These are phyloP conservation scores for Hippocampus guttulatus DNA, from an alignment of 2,113 vertebrate species.

Conservation along the genomic window DNA sequence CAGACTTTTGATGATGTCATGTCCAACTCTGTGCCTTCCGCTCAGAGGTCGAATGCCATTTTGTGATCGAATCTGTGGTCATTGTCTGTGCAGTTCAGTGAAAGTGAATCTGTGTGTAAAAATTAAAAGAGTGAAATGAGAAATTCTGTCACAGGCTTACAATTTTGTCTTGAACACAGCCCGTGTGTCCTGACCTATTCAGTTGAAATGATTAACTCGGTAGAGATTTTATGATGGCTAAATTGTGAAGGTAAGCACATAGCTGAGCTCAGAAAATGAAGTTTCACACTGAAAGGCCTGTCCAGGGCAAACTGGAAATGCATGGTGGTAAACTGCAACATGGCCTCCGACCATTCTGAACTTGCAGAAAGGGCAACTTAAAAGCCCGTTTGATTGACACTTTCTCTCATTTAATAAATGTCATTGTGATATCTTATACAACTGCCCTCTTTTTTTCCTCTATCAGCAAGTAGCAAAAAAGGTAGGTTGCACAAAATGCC, in stretches of 20 bases:
- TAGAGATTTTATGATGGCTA: not conserved
- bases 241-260: no score
- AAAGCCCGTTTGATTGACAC: no score
- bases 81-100: constrained; percentile 37
- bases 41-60: constrained; percentile 21
- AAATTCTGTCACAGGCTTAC: constrained; percentile 22
- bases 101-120: constrained; percentile 31
- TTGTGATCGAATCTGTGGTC: constrained; percentile 34
- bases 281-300: not conserved
- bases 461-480: no score
- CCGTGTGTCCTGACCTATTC: not conserved
- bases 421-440: no score
- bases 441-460: no score
- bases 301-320: no score
- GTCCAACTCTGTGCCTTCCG: constrained; percentile 52
- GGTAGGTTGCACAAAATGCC: no score
- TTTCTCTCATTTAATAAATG: no score
- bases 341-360: no score
- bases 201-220: not conserved
- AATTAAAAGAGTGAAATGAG: constrained; percentile 32
- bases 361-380: no score
- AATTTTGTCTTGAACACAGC: constrained; percentile 3
- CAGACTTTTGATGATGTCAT: constrained; percentile 26
- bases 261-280: not conserved
- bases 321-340: no score